Conservation (phyloP, 2,888 invertebrate species). For the Aporophyla nigra region DNA sequence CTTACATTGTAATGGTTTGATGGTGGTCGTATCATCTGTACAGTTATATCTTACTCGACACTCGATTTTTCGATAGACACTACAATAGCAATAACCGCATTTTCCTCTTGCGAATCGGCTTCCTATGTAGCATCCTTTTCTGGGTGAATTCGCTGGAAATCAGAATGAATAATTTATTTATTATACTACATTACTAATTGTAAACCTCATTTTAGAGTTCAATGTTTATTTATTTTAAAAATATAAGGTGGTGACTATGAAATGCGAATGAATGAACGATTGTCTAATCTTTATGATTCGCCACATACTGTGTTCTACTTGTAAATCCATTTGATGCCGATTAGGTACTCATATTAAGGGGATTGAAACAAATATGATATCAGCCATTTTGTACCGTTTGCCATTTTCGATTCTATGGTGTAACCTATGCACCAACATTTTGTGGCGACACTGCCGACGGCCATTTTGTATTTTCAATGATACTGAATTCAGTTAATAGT, state of each 20-base stretch:
- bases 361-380: too few species aligned
- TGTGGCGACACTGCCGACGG: too few species aligned
- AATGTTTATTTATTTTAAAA: not conserved
- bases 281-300: too few species aligned
- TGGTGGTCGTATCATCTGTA: not conserved
- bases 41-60: not conserved
- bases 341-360: too few species aligned
- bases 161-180: not conserved
- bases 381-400: too few species aligned
- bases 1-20: not conserved
- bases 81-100: slow-evolving; percentile 12
- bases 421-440: too few species aligned
- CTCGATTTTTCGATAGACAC: not conserved
- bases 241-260: not conserved
- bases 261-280: not conserved
- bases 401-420: too few species aligned
- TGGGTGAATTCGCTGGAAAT: slow-evolving; percentile 7
- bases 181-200: too few species aligned
- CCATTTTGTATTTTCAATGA: too few species aligned
- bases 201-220: not conserved
- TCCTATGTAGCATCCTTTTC: slow-evolving; percentile 12
- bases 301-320: too few species aligned
- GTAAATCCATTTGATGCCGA: too few species aligned
- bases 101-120: not conserved
- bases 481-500: too few species aligned